These are phyloP conservation scores for Bambusicola thoracicus DNA, from an alignment of 2,113 vertebrate species.

Conservation along the genomic window DNA sequence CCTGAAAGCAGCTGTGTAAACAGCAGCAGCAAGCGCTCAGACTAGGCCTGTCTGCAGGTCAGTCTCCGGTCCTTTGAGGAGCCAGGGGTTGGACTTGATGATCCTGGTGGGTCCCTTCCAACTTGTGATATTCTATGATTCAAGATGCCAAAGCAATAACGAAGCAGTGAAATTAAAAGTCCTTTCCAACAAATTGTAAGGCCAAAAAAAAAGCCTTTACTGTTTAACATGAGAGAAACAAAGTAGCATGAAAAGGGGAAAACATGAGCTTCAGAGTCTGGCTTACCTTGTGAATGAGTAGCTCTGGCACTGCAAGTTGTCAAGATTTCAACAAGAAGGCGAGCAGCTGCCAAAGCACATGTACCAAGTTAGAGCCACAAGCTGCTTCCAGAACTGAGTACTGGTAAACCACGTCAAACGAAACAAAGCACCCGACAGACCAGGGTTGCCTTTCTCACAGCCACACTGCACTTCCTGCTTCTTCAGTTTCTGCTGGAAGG, in stretches of 20 bases:
- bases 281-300: background rate
- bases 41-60: background rate
- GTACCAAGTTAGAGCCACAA: accelerated
- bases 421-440: background rate
- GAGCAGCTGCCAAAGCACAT: accelerated
- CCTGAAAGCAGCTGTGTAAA: background rate
- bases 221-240: background rate
- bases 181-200: background rate
- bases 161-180: background rate
- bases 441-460: background rate
- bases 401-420: background rate
- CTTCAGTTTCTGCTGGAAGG: background rate
- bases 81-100: no score
- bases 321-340: background rate
- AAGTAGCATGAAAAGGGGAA: background rate
- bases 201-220: background rate
- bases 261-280: background rate
- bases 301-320: background rate
- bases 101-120: no score
- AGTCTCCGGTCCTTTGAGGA: background rate
- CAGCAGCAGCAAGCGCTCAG: background rate
- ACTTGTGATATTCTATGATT: background rate
- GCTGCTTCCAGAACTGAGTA: background rate
- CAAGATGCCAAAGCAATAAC: background rate
- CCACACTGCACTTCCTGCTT: background rate